Evolutionary conservation across 2,113 vertebrate species (phyloP).

Genomic region (Lasiurus cinereus): DNA sequence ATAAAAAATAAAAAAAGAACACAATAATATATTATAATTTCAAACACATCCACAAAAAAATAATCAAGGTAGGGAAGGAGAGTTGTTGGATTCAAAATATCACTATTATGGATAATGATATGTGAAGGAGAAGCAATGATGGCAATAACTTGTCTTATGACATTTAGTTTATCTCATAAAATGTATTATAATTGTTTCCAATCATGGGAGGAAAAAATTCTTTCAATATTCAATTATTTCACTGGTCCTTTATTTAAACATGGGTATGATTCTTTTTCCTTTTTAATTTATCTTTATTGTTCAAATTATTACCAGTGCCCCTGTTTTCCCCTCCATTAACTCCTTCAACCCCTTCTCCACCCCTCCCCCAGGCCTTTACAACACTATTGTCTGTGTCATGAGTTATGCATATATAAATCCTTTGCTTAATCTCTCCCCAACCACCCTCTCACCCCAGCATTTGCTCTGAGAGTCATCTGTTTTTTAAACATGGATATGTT

Average conservation of each 20-base stretch:
- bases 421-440: no score
- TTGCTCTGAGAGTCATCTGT: no score
- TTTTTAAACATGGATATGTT: background rate
- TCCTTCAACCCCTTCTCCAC: no score
- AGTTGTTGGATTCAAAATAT: background rate
- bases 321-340: no score
- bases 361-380: no score
- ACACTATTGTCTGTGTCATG: no score
- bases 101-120: background rate
- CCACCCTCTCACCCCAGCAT: no score
- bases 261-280: background rate
- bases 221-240: conserved; percentile 4
- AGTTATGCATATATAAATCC: no score
- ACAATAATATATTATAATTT: no score
- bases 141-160: background rate
- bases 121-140: background rate
- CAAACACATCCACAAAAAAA: background rate
- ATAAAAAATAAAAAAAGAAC: no score
- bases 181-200: background rate
- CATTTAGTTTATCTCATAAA: background rate
- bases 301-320: no score
- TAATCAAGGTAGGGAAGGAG: background rate
- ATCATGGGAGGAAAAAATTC: background rate
- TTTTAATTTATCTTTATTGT: no score
- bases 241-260: background rate